phyloP scores from a whole-genome alignment of 2,113 vertebrate genomes.

The Myanophis thanlyinensis region DNA sequence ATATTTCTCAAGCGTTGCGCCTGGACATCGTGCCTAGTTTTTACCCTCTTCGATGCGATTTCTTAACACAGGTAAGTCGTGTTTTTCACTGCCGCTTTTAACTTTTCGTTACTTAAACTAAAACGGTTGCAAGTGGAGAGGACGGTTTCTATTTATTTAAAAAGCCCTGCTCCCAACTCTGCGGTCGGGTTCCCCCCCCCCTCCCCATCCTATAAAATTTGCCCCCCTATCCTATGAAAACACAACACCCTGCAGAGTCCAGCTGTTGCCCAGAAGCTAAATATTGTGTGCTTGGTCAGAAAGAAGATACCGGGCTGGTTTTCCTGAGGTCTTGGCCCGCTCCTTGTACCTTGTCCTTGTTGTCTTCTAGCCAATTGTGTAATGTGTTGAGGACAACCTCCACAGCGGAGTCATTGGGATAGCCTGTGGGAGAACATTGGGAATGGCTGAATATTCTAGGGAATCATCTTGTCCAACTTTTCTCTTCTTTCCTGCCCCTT shows the following conservation, averaged over 20 bases:
- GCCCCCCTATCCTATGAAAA: not conserved
- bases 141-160: not conserved
- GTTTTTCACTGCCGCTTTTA: too few relatives aligned
- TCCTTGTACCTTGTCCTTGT: slow-evolving; percentile 60
- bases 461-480: accelerated
- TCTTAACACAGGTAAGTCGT: too few relatives aligned
- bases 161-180: not conserved
- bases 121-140: not conserved
- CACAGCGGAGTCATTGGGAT: slow-evolving; percentile 59
- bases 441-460: not conserved
- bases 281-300: not conserved
- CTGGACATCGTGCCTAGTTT: too few relatives aligned
- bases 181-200: not conserved
- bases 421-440: slow-evolving; percentile 41
- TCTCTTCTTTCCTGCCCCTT: not conserved
- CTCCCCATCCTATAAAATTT: not conserved
- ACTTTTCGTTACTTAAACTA: too few relatives aligned
- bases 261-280: not conserved
- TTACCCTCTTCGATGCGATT: too few relatives aligned
- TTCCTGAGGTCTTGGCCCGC: too few relatives aligned
- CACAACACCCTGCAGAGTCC: too few relatives aligned
- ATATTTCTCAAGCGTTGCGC: too few relatives aligned
- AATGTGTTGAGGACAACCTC: slow-evolving; percentile 57
- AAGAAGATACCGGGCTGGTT: not conserved
- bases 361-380: slow-evolving; percentile 61